Evolutionary conservation across 2,888 invertebrate species (phyloP), one percentile per base, ranked within the genome.

Genomic region (Cerceris ruficornis): DNA sequence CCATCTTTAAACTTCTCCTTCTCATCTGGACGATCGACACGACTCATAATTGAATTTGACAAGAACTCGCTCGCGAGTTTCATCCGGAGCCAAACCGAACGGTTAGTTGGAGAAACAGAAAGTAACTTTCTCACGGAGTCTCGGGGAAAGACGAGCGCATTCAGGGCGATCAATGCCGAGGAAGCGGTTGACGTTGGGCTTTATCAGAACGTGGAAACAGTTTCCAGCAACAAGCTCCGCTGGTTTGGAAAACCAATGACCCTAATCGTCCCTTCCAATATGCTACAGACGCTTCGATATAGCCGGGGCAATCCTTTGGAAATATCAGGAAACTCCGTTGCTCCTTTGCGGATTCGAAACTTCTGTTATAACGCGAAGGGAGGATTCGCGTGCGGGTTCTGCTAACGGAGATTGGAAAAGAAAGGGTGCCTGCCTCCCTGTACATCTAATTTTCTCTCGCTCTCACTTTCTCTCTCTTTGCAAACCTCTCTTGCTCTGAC

Each of bases 181-280:
- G 54, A 77, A 72, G 11, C 52, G 39, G 15, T 9, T n/a, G 54
- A 17, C 58, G 42, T n/a, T 43, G 42, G n/a, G 75, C 74, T 75
- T 79, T 79, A 80, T 80, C 75, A 62, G 59, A 50, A 52, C 50
- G 69, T 62, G 58, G 64, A 59, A 80, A 41, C 77, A 68, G 58
- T 70, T 82, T 75, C 80, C 66, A 60, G 75, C 77, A 75, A 70
- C 67, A 49, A n/a, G 76, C 66, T 69, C 71, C 69, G 77, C 60
- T 75, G 64, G 70, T 75, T 73, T 71, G 85, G 81, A 86, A 86
- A 87, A 87, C 76, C 86, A 84, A 86, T 86, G 87, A 87, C 87
- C 87, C 81, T 87, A 87, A 86, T 87, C 88, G 84, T 57, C 69
- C 58, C 50, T 61, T 39, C 62, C 73, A 74, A 74, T 80, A 77